Conservation (phyloP, 92 coral and sea anemone genomes). For the Zoanthus sansibaricus region DNA sequence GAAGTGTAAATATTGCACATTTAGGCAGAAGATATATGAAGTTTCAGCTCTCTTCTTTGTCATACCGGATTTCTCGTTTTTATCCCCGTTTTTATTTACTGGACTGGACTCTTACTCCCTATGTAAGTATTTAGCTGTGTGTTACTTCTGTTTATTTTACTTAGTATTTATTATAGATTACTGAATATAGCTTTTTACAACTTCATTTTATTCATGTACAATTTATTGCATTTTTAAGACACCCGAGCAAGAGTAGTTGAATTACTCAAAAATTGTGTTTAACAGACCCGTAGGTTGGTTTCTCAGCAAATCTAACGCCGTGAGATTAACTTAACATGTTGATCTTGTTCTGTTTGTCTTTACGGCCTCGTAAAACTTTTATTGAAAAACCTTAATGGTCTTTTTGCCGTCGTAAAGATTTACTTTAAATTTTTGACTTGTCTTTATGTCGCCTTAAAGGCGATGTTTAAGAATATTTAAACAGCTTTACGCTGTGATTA, state of each 20-base stretch:
- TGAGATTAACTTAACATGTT: no score
- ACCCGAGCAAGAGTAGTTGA: not conserved
- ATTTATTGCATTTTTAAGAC: not conserved
- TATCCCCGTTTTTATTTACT: not conserved
- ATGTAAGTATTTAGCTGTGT: not conserved
- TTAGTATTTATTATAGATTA: not conserved
- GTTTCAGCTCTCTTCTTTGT: not conserved
- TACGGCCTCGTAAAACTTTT: no score
- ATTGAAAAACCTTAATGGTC: no score
- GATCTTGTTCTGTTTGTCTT: no score
- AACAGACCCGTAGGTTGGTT: no score
- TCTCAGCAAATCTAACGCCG: no score
- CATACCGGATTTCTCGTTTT: constrained; percentile 3
- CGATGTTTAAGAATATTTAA: no score
- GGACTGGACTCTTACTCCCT: not conserved
- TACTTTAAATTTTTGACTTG: no score
- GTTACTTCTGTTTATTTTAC: not conserved
- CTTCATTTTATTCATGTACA: not conserved
- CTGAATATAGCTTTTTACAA: not conserved
- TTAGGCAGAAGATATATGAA: not conserved
- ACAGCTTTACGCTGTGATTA: no score
- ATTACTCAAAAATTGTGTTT: not conserved
- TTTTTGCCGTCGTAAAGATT: no score
- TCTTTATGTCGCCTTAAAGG: no score
- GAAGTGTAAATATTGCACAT: not conserved